Evolutionary conservation across 1,140 invertebrate species (phyloP), one percentile per base, ranked within the genome.

Genomic region (Euwallacea fornicatus): DNA sequence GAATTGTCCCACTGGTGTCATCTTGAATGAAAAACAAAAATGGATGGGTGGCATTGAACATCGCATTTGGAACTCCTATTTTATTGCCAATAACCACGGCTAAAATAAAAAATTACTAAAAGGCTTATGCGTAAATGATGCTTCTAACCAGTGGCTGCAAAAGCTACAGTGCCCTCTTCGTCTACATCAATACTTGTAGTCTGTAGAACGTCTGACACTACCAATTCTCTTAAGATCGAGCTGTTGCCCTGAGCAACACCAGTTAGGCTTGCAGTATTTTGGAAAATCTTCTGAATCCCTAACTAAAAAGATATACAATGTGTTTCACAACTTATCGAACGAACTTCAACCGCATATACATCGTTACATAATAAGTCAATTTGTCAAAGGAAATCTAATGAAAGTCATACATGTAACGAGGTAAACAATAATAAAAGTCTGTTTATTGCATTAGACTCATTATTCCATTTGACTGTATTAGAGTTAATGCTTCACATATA

Each of bases 1-100:
- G 77, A 54, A 92, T 85, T 8, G 90, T 89, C 0, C 87, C 87
- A 0, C 85, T 89, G 0, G 78, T 82, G 74, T 91, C 88, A 72
- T 93, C 91, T 78, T 92, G 88, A 65, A 94, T 91, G 79, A 91
- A 91, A 82, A 93, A 93, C 46, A 93, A 73, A 80, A 94, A 94
- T 0, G 92, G 91, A 73, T 87, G 89, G 78, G 88, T 86, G 0
- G 88, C 91, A 58, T 85, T 84, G 79, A 93, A 91, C 42, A 83
- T 74, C 6, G 80, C 78, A 9, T 81, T 81, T 33, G 83, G 83
- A 7, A 85, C 87, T 0, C 88, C 87, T 68, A 92, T 91, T 82
- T 91, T 92, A 77, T 91, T 91, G 3, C 85, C 87, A 7, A 93
- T 81, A 21, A 88, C 83, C 13, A 91, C 83, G 74, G 88, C 89